Evolutionary conservation across 2,797 vertebrate species (phyloP).

Genomic region (Neostethus bicornis): DNA sequence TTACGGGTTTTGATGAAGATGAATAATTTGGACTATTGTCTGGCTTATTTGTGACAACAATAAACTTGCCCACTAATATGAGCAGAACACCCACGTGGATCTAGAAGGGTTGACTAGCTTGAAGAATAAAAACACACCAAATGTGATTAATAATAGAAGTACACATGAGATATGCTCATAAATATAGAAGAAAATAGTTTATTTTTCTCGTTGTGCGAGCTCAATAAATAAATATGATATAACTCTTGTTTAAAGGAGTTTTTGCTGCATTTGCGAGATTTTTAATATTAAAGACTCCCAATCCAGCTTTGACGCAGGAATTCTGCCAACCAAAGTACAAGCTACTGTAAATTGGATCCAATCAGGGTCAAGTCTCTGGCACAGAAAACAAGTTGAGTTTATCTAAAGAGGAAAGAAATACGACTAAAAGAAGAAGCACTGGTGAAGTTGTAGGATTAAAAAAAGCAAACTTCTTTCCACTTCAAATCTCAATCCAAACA

Average conservation of each 20-base stretch:
- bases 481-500: neutral
- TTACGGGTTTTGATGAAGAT: slow-evolving; percentile 10
- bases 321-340: neutral
- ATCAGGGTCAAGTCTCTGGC: neutral
- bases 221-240: neutral
- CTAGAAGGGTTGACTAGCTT: neutral
- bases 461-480: neutral
- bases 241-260: neutral
- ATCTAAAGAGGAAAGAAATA: neutral
- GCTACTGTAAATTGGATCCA: neutral
- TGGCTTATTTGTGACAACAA: slow-evolving; percentile 12
- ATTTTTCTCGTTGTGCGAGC: neutral
- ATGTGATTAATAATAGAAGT: neutral
- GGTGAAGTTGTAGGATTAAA: neutral
- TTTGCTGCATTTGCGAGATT: neutral
- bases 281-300: neutral
- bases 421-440: neutral
- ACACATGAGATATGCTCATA: neutral
- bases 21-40: slow-evolving; percentile 7
- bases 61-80: slow-evolving; percentile 20
- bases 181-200: neutral
- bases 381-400: neutral
- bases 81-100: no score
- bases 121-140: neutral
- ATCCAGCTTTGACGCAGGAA: slow-evolving; percentile 3